Percentiles rank a stretch among this genome's conserved stretches.
Evolutionary conservation across 2,113 vertebrate genomes (phyloP).

Genomic region (Salminus brasiliensis): DNA sequence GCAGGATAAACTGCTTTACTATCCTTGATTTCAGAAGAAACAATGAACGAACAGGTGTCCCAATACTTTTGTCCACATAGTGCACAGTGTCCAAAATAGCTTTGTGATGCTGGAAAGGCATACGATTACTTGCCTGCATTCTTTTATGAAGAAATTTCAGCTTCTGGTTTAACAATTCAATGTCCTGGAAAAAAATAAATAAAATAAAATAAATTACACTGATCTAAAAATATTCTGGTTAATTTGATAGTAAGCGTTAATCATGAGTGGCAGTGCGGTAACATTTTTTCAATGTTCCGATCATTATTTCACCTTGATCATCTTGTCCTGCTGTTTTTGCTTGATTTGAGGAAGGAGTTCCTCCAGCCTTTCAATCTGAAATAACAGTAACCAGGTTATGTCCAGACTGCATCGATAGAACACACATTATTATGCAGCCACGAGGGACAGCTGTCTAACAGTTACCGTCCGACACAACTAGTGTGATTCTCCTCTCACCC

Average conservation of each 20-base stretch:
- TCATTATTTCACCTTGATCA: slow-evolving; percentile 65
- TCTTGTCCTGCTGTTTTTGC: slow-evolving; percentile 67
- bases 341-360: slow-evolving; percentile 75
- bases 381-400: slow-evolving; percentile 6
- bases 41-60: too few species aligned
- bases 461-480: background rate
- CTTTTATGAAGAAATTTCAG: slow-evolving; percentile 73
- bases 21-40: too few species aligned
- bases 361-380: slow-evolving; percentile 76
- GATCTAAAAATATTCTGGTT: background rate
- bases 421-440: background rate
- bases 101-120: background rate
- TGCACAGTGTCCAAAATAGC: too few species aligned
- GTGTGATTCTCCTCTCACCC: slow-evolving; percentile 56
- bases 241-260: background rate
- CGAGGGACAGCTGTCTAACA: background rate
- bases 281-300: background rate
- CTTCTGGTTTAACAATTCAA: slow-evolving; percentile 74
- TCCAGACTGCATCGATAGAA: background rate
- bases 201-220: background rate
- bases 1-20: too few species aligned
- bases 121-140: slow-evolving; percentile 69
- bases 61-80: too few species aligned
- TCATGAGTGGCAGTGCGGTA: background rate
- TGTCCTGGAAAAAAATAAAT: slow-evolving; percentile 65